Evolutionary conservation across 2,888 invertebrate genomes (phyloP).

Genomic region (Coremacera marginata): DNA sequence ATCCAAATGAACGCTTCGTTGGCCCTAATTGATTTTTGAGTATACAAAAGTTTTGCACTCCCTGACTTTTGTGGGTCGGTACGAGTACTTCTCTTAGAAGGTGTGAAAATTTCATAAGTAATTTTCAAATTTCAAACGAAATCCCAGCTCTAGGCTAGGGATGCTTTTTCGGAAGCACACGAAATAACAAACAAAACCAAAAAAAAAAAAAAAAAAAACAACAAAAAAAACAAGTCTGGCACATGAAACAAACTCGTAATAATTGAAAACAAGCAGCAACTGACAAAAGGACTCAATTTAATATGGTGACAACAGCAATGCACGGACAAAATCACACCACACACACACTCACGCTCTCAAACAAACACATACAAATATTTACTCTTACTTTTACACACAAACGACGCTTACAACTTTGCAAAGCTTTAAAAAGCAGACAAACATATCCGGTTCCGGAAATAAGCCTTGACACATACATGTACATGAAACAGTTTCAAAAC

Average conservation of each 20-base stretch:
- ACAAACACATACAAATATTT: too few species aligned
- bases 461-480: constrained; percentile 25
- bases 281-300: not conserved
- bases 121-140: constrained; percentile 8
- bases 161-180: not conserved
- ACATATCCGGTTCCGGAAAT: constrained; percentile 31
- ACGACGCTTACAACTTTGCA: not conserved
- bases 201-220: not conserved
- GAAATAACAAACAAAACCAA: not conserved
- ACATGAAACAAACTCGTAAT: not conserved
- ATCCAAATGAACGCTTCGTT: constrained; percentile 12
- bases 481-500: not conserved
- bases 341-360: too few species aligned
- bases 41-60: not conserved
- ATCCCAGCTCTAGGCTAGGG: not conserved
- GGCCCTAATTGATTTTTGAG: constrained; percentile 9
- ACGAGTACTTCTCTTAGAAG: not conserved
- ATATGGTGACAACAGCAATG: constrained; percentile 1
- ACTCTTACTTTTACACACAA: too few species aligned
- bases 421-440: constrained; percentile 21
- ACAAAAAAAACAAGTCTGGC: not conserved
- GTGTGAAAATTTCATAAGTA: constrained; percentile 6
- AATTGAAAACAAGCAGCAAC: not conserved
- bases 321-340: not conserved
- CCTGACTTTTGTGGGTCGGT: not conserved